Evolutionary conservation across 2,888 invertebrate species (phyloP).

Genomic region (Parapristionchus giblindavisi): DNA sequence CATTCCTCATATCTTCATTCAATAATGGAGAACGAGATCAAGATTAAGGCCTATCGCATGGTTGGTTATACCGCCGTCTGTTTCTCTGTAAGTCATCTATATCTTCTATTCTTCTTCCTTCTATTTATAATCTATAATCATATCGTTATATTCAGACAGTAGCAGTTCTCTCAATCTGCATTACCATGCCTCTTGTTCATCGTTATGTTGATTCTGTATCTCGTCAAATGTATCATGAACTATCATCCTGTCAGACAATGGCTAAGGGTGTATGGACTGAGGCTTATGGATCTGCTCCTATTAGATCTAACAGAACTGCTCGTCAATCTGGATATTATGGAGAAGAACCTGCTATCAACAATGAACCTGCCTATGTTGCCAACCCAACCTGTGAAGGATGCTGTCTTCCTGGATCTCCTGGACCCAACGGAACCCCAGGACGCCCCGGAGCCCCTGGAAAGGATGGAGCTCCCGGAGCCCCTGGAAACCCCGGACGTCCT

Average conservation of each 20-base stretch:
- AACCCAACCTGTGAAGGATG: conserved; percentile 54
- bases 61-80: conserved; percentile 38
- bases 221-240: conserved; percentile 38
- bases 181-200: conserved; percentile 35
- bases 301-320: conserved; percentile 37
- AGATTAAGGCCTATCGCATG: conserved; percentile 39
- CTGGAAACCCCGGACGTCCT: conserved; percentile 68
- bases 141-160: conserved; percentile 32
- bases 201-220: conserved; percentile 36
- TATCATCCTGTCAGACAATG: conserved; percentile 30
- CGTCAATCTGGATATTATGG: conserved; percentile 27
- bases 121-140: not conserved
- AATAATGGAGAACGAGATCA: conserved; percentile 40
- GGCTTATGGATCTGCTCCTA: conserved; percentile 13
- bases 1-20: conserved; percentile 14
- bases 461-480: conserved; percentile 67
- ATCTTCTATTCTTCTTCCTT: not conserved
- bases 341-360: conserved; percentile 18
- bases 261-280: conserved; percentile 39
- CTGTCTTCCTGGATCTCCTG: conserved; percentile 63
- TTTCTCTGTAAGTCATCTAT: conserved; percentile 31
- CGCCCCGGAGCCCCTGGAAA: conserved; percentile 64
- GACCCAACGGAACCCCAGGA: conserved; percentile 65
- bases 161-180: conserved; percentile 38
- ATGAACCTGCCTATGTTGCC: conserved; percentile 18